phyloP scores from a whole-genome alignment of 2,113 vertebrate species.

The Labeo rohita region DNA sequence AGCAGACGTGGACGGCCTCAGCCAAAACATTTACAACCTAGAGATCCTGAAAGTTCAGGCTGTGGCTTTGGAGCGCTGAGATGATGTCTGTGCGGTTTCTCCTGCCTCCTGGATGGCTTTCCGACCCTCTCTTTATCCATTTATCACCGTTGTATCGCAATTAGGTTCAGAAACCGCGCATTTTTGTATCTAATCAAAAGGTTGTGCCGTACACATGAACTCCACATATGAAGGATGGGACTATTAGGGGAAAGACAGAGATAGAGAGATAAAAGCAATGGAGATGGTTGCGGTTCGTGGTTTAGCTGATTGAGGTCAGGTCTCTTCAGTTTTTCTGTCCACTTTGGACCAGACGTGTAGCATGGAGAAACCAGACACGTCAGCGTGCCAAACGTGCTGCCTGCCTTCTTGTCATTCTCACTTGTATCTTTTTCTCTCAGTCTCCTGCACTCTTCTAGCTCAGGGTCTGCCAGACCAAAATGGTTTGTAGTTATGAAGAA shows the following conservation, averaged over 20 bases:
- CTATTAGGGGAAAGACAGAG: not conserved
- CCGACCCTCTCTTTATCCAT: constrained; percentile 28
- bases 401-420: constrained; percentile 55
- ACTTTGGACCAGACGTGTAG: constrained; percentile 31
- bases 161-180: constrained; percentile 9
- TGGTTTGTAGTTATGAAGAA: constrained; percentile 56
- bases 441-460: constrained; percentile 49
- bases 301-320: constrained; percentile 42
- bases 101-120: constrained; percentile 37
- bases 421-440: constrained; percentile 58
- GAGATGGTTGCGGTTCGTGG: constrained; percentile 39
- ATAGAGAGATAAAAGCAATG: not conserved
- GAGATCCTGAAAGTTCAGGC: constrained; percentile 19
- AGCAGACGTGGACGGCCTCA: constrained; percentile 9
- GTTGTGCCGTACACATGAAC: not conserved
- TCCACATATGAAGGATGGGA: not conserved
- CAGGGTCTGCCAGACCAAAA: constrained; percentile 53
- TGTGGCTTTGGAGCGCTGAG: constrained; percentile 14
- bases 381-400: constrained; percentile 26
- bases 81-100: constrained; percentile 20
- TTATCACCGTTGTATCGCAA: constrained; percentile 44
- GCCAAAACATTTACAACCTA: constrained; percentile 51
- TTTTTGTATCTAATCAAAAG: constrained; percentile 24
- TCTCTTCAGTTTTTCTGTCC: constrained; percentile 22
- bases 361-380: constrained; percentile 32